Base-by-base conservation (phyloP, 2,888 invertebrate genomes). In the Cetonia aurata region DNA sequence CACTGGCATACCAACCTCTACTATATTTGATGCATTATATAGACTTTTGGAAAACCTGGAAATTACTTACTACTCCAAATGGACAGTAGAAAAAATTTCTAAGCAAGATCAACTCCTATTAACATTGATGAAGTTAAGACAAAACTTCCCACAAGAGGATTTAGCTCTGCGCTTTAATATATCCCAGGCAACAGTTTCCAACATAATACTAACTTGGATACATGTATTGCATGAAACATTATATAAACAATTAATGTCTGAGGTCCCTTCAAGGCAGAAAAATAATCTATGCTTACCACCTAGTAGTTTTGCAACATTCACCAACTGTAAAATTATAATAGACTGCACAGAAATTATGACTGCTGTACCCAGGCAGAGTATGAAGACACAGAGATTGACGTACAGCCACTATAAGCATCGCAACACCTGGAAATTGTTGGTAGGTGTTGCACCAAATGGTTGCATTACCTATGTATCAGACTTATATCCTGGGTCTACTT, bases 361-460 rank as follows among this genome's bases (percentile, higher is more conserved):
- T 15, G 72, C 53, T 44, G 44, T 68, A 12, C 74, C 76, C 42
- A 52, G 53, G 50, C 67, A 59, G 37, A 42, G 42, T 15, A 68
- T 75, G 69, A 67, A 73, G 31, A 70, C 59, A 41, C 75, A 77
- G 60, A 69, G 67, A 50, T 13, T 52, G 1, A 76, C 74, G 1
- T 76, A 73, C 41, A 77, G 76, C 65, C 67, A 69, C 10, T 78
- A 77, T 50, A 78, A 79, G 69, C 75, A 76, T 52, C 48, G 68
- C 25, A 77, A 79, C 62, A 79, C 79, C 1, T 66, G 75, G 50
- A 80, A 79, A 71, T 74, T 60, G 17, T 59, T 80, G 9, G 69
- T 79, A 6, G 78, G 75, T 12, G 75, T 77, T 66, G 78, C 79
- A 19, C 79, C 79, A 25, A 78, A 78, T 75, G 79, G n/a, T n/a